A percentile compares a stretch with the other conserved stretches of the same genome.
These are phyloP conservation scores for Strix occidentalis DNA, from an alignment of 2,797 vertebrate species.

Conservation along the genomic window DNA sequence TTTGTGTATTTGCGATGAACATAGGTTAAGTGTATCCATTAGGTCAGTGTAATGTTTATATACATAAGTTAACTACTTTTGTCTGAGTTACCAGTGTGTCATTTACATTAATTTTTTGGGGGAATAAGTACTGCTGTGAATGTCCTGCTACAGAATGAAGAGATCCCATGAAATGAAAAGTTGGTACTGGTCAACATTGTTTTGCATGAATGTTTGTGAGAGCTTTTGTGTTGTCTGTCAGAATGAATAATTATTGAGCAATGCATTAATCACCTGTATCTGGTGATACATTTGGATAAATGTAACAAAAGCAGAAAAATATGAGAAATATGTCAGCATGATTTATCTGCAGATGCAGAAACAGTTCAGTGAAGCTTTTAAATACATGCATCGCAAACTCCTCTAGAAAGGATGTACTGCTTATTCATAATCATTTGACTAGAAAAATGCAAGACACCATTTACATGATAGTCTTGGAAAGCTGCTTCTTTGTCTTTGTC, in stretches of 20 bases:
- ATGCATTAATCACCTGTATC: background rate
- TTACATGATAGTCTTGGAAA: background rate
- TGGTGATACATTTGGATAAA: conserved; percentile 6
- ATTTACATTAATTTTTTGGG: background rate
- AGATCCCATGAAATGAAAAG: background rate
- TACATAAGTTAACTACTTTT: background rate
- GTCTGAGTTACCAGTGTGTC: background rate
- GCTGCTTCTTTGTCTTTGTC: background rate
- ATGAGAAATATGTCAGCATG: background rate
- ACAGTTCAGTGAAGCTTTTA: conserved; percentile 16
- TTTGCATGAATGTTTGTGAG: background rate
- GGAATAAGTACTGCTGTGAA: background rate
- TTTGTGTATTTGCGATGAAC: background rate
- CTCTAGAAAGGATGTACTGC: background rate
- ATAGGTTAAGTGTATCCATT: background rate
- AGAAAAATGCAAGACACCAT: background rate
- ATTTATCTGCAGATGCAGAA: conserved; percentile 14
- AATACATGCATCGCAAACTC: background rate
- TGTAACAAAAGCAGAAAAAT: conserved; percentile 8
- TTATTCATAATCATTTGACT: background rate
- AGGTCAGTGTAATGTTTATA: background rate
- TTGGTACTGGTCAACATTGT: background rate
- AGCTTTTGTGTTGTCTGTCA: background rate
- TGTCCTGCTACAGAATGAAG: background rate
- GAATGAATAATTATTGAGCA: background rate